Evolutionary conservation across 2,113 vertebrate genomes (phyloP), one percentile per base, ranked within the genome.

Genomic region (Orycteropus afer): DNA sequence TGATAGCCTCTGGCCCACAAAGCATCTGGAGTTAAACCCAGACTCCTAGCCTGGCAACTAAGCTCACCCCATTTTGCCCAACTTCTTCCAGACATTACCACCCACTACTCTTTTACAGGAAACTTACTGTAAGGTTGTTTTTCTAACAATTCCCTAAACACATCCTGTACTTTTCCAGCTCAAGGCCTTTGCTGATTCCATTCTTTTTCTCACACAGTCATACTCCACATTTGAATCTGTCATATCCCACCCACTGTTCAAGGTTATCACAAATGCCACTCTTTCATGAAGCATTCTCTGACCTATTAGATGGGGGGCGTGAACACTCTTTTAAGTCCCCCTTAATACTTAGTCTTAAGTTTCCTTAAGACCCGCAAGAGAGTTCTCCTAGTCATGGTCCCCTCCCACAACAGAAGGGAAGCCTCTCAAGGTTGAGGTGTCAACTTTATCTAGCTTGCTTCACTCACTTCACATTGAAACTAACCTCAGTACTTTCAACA

Each of bases 101-200:
- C 17, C 89, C 57, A 73, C 73, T 53, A 11, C 82, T 93, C 73
- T 55, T 78, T 74, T 65, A 76, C 34, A 2, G 96, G 95, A 94
- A 95, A 88, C 88, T 90, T 76, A 69, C 67, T 37, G 40, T 69
- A 37, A 65, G 45, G 51, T 47, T 81, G 67, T 93, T 93, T 96
- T 92, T 89, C 55, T 87, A 93, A 8, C 74, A 73, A 92, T 85
- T 93, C 85, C 92, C 89, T 88, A 95, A 57, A 95, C 34, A 85
- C 63, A 80, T 69, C 79, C 91, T 92, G 95, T 97, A 96, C 80
- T 97, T 97, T 95, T 96, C 96, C 96, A 95, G 89, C 27, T 65
- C 67, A 61, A 67, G 89, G 88, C 29, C 87, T 87, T 59, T 85
- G 79, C 61, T 55, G 84, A 85, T 37, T 51, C 89, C 79, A 53